Base-by-base conservation (phyloP, 2,113 vertebrate species). In the Seriola dumerili region DNA sequence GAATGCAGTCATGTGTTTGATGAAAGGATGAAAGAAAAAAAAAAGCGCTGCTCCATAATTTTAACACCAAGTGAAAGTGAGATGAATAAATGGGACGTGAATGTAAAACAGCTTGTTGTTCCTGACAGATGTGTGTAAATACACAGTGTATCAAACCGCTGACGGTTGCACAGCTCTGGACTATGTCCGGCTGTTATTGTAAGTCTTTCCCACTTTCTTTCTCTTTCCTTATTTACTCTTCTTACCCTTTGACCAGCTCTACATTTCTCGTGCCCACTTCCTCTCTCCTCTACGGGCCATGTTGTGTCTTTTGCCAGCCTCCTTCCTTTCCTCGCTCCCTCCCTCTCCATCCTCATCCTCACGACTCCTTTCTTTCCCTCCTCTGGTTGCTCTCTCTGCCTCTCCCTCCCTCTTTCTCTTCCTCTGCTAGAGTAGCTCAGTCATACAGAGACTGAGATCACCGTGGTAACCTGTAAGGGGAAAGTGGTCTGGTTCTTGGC, bases 381-480 rank as follows among this genome's bases (percentile, higher is more conserved):
- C 3, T 62, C n/a, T 46, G 52, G 66, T 63, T 19, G 46, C 76
- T 72, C 25, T 50, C 34, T 42, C 58, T 32, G 8, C 32, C 42
- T 34, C 57, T 78, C 61, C 54, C 69, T 52, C 65, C 21, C 55
- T 36, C 57, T 25, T 40, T 42, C 71, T 73, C 72, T 54, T 72
- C 59, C 72, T 77, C 72, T 58, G 40, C 78, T 67, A 19, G 85
- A 86, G 87, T 85, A 80, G 80, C 89, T 67, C 65, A 13, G 84
- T 76, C 73, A 29, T 69, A 77, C 69, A 72, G 85, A 64, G 74
- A 55, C 78, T 69, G 58, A 5, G 73, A 91, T 94, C 93, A 90
- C 93, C 86, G 67, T 91, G 93, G 92, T 91, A 94, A 94, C 91
- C 91, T 93, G 86, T 70, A 75, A 88, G 72, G 83, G 83, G 72